Conservation (phyloP, 2,797 vertebrate genomes). For the Pangasius macronema region DNA sequence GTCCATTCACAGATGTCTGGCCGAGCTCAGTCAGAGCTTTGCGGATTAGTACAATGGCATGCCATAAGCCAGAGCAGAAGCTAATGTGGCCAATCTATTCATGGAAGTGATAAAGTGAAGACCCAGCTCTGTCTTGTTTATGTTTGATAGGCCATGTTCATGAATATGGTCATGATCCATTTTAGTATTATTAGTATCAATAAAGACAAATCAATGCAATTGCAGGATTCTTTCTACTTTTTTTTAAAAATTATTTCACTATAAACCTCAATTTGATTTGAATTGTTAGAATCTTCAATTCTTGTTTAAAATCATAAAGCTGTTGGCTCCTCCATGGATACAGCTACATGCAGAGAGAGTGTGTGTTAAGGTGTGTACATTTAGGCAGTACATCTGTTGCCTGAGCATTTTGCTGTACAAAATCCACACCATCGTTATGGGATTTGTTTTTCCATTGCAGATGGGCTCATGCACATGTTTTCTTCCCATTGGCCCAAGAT, state of each 20-base stretch:
- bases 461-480: constrained; percentile 76
- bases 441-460: constrained; percentile 83
- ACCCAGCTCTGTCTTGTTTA: constrained; percentile 11
- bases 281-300: no score
- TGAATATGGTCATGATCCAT: background rate
- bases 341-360: background rate
- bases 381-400: constrained; percentile 70
- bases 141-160: background rate
- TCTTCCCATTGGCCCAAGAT: constrained; percentile 71
- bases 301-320: background rate
- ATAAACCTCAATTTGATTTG: background rate
- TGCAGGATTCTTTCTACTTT: background rate
- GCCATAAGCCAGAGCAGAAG: constrained; percentile 53
- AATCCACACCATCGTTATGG: constrained; percentile 76
- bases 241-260: background rate
- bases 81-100: constrained; percentile 41
- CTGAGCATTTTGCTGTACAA: constrained; percentile 60
- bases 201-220: background rate
- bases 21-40: constrained; percentile 61
- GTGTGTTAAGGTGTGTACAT: constrained; percentile 13
- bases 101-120: constrained; percentile 50
- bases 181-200: no score
- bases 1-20: constrained; percentile 57
- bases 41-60: constrained; percentile 64
- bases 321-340: background rate